A percentile compares a stretch with the other conserved stretches of the same genome.
These are phyloP conservation scores for Pycnonotus jocosus DNA, from an alignment of 2,113 vertebrate species.

Conservation along the genomic window DNA sequence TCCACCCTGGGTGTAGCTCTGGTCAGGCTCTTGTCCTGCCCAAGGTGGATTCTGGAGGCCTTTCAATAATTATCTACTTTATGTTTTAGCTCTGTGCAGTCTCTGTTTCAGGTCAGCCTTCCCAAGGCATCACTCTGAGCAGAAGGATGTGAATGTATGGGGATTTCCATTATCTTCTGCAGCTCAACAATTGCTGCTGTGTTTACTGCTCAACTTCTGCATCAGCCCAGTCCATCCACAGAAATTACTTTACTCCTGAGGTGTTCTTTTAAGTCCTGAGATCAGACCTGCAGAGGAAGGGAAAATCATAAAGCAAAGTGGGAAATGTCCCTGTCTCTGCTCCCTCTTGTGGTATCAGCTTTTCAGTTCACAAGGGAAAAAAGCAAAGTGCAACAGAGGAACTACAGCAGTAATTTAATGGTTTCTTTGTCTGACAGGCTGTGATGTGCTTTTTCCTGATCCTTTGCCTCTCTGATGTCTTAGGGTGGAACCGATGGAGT, in stretches of 20 bases:
- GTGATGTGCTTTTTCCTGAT: background rate
- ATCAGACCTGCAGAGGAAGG: background rate
- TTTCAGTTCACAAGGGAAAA: background rate
- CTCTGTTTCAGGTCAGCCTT: too few relatives aligned
- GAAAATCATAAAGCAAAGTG: background rate
- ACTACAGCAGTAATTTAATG: background rate
- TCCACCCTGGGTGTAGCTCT: too few relatives aligned
- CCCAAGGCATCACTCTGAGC: background rate
- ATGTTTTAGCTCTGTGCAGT: too few relatives aligned
- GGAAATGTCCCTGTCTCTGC: background rate
- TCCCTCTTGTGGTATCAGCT: background rate
- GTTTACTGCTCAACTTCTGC: background rate
- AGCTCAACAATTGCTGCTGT: background rate
- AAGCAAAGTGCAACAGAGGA: background rate
- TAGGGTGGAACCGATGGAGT: background rate
- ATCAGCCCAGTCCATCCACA: background rate
- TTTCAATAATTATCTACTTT: too few relatives aligned
- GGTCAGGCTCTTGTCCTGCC: too few relatives aligned
- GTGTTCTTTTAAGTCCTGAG: accelerated
- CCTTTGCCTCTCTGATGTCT: background rate
- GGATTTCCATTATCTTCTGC: background rate
- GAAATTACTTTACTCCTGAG: background rate
- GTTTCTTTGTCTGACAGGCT: background rate
- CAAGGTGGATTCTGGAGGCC: too few relatives aligned
- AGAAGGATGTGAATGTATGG: background rate